Evolutionary conservation across 2,797 vertebrate species (phyloP).

Genomic region (Lagorchestes hirsutus): DNA sequence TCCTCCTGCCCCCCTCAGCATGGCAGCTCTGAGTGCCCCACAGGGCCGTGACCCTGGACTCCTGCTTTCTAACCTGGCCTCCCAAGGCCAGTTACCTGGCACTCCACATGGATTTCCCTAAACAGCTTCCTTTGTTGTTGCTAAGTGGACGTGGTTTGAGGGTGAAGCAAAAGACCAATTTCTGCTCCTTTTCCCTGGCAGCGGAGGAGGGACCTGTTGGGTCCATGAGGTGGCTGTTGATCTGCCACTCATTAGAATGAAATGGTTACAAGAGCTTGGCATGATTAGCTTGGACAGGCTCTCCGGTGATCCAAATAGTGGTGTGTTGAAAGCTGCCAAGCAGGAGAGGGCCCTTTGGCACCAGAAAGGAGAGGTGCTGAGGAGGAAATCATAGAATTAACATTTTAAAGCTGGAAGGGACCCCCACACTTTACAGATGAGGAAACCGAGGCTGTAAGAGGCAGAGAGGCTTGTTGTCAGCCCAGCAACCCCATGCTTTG

Average conservation of each 20-base stretch:
- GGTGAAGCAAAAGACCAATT: not conserved
- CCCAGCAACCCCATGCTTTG: not conserved
- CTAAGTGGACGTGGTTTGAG: fast-evolving
- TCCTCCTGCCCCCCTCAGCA: not conserved
- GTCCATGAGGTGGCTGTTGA: not conserved
- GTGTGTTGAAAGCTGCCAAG: not conserved
- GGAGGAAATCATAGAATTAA: not conserved
- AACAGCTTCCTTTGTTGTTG: not conserved
- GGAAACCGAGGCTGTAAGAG: not conserved
- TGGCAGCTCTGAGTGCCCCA: not conserved
- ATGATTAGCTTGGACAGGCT: not conserved
- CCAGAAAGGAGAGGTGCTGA: not conserved
- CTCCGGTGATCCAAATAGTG: not conserved
- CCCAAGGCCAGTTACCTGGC: not conserved
- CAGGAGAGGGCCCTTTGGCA: not conserved
- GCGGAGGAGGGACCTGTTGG: not conserved
- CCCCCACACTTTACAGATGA: not conserved
- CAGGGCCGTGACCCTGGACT: not conserved
- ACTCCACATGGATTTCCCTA: not conserved
- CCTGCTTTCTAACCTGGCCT: not conserved
- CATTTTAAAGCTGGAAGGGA: not conserved
- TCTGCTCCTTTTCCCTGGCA: not conserved
- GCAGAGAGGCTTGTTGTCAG: no score
- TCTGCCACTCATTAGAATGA: no score
- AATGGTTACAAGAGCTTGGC: not conserved